Evolutionary conservation across 2,888 invertebrate genomes (phyloP), one percentile per base, ranked within the genome.

Genomic region (Theodoxus fluviatilis): DNA sequence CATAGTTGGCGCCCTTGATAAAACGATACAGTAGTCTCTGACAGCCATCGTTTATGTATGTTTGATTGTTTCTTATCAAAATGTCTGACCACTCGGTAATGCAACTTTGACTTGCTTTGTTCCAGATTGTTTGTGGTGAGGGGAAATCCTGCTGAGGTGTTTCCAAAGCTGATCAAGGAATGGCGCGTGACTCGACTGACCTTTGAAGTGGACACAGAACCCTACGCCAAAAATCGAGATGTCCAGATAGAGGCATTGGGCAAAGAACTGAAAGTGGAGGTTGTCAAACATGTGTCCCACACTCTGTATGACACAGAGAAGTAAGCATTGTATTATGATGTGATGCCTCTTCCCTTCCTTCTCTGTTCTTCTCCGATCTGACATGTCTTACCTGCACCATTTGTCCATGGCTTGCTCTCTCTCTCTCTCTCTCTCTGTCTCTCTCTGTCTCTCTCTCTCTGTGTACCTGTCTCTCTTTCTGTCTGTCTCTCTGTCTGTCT

Each of bases 131-230:
- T 93, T 87, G 94, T 95, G 33, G 92, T 95, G 59, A 90, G 94
- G 66, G 95, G 95, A 12, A 78, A 73, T 7, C 82, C 83, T 3
- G 49, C 63, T 22, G 80, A 79, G 40, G 76, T 81, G 7, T 74
- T 82, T 33, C 79, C 78, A 4, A 71, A 75, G 66, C 70, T 83
- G 71, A 85, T 83, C 63, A 78, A 89, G 87, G 92, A 94, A 89
- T 95, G 94, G 95, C 92, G 92, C 67, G 94, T 93, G 67, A 94
- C 93, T 0, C 90, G 90, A 73, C 88, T 95, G 67, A 92, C 94
- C 0, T 94, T 94, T 88, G 95, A 95, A 86, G 93, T 94, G 83
- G 95, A 95, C 84, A 94, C 94, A 0, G 94, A 95, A 85, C 95
- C 94, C 0, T 95, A 93, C 82, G 94, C 94, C 18, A 90, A 92